Conservation (phyloP, 2,113 vertebrate species). For the Heloderma charlesbogerti region DNA sequence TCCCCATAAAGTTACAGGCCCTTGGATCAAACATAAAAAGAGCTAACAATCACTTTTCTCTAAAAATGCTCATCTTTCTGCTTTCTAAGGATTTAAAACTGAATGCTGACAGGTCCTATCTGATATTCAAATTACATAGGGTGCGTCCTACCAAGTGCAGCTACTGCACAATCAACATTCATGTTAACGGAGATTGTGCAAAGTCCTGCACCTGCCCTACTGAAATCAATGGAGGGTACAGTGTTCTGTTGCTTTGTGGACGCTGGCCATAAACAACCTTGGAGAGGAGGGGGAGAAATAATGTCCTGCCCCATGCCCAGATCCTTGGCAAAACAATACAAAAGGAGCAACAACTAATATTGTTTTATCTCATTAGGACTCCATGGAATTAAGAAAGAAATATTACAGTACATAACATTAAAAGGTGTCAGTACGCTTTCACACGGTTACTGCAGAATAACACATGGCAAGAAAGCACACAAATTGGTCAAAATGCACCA, state of each 20-base stretch:
- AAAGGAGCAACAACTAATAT: conserved; percentile 68
- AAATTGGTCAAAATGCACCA: not conserved
- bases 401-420: conserved; percentile 42
- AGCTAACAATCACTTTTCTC: conserved; percentile 55
- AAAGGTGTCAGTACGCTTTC: conserved; percentile 48
- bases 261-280: conserved; percentile 73
- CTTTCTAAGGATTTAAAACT: conserved; percentile 70
- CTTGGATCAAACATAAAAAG: conserved; percentile 46
- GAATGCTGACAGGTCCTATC: conserved; percentile 59
- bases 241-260: not conserved
- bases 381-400: conserved; percentile 60
- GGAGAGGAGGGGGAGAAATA: conserved; percentile 43
- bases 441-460: conserved; percentile 47
- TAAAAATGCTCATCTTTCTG: conserved; percentile 42
- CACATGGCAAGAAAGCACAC: conserved; percentile 15
- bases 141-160: not conserved
- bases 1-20: conserved; percentile 34
- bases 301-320: conserved; percentile 72
- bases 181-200: not conserved
- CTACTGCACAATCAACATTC: not conserved
- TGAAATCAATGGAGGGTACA: not conserved
- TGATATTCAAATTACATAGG: conserved; percentile 70
- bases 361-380: conserved; percentile 72
- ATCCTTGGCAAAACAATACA: conserved; percentile 80
- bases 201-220: not conserved